Percentiles rank a stretch among this genome's conserved stretches.
phyloP scores from a whole-genome alignment of 2,888 invertebrate genomes.

The Corythucha ciliata region DNA sequence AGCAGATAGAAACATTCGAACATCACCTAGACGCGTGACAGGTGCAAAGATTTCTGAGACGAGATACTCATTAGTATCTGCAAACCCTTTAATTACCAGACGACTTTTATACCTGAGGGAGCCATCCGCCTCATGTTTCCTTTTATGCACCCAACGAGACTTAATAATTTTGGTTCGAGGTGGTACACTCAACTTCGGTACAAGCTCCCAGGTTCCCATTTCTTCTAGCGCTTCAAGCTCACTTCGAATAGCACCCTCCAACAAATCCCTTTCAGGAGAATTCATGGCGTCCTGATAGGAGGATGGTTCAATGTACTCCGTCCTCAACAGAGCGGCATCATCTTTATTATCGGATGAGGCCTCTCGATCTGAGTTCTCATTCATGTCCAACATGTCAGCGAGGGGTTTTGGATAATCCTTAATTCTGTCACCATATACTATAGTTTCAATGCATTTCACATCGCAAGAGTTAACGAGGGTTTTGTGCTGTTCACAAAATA shows the following conservation, averaged over 20 bases:
- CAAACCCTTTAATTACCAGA: constrained; percentile 7
- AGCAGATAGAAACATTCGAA: neutral
- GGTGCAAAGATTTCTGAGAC: constrained; percentile 6
- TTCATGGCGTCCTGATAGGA: constrained; percentile 2
- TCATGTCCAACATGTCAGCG: neutral
- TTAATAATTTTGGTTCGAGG: constrained; percentile 8
- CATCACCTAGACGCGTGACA: constrained; percentile 1
- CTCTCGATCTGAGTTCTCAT: neutral
- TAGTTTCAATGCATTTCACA: constrained; percentile 10
- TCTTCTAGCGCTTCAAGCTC: neutral
- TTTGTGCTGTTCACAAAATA: neutral
- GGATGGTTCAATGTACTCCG: neutral
- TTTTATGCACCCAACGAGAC: constrained; percentile 2
- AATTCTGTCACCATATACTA: constrained; percentile 11
- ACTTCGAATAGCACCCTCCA: constrained; percentile 2
- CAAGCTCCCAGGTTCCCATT: constrained; percentile 1
- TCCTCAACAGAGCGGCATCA: neutral
- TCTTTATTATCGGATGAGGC: neutral
- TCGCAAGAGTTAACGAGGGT: neutral
- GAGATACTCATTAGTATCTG: constrained; percentile 3
- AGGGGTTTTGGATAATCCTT: constrained; percentile 7
- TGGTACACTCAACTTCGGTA: neutral
- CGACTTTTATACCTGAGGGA: neutral
- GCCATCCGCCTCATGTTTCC: constrained; percentile 1
- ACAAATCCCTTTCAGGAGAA: neutral